Conservation (phyloP, 2,888 invertebrate genomes). For the Diarsia rubi region DNA sequence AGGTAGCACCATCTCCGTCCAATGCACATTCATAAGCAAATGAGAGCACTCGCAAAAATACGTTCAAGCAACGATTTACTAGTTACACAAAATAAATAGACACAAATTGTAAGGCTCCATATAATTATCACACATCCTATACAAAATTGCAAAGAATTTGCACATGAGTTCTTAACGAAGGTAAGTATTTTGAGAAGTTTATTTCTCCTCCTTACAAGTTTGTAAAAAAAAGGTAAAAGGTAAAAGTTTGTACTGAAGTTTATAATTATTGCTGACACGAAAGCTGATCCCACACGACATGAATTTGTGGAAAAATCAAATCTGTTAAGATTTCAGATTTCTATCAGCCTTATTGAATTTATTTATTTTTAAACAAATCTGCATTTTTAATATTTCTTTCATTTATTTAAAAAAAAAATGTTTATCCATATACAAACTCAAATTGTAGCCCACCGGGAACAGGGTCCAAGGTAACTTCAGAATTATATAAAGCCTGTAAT, state of each 20-base stretch:
- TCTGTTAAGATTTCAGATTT: neutral
- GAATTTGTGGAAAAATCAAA: neutral
- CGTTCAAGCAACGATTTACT: constrained; percentile 38
- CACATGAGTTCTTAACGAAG: neutral
- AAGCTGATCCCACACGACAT: neutral
- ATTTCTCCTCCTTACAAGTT: neutral
- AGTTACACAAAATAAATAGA: constrained; percentile 1
- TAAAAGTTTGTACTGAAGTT: neutral
- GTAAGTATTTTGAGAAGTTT: too few relatives aligned
- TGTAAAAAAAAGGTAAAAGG: neutral
- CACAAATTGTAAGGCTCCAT: neutral
- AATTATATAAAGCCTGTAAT: too few relatives aligned
- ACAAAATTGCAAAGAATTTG: neutral
- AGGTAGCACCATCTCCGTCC: neutral
- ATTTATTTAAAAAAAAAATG: too few relatives aligned
- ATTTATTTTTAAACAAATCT: too few relatives aligned
- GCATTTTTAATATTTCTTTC: too few relatives aligned
- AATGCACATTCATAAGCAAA: constrained; percentile 68
- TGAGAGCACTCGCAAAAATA: constrained; percentile 64
- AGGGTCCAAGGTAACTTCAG: too few relatives aligned
- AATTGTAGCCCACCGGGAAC: too few relatives aligned
- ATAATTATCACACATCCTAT: too few relatives aligned
- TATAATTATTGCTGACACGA: neutral
- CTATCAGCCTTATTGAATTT: too few relatives aligned
- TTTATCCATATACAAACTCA: too few relatives aligned